Conservation (phyloP, 64 coral and sea anemone genomes). For the Exaiptasia diaphana region DNA sequence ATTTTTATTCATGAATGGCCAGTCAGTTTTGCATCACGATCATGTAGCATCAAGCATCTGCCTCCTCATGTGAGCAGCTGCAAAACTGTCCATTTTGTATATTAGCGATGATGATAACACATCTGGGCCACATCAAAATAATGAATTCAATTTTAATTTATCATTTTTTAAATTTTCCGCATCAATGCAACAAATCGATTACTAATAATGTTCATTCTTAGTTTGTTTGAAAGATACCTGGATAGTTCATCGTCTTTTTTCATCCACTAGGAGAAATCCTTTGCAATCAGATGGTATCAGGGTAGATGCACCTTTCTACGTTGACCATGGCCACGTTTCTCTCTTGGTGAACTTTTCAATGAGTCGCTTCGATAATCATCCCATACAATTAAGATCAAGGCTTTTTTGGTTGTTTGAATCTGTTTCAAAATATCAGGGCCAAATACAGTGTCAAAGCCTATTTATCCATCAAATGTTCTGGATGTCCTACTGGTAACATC, state of each 20-base stretch:
- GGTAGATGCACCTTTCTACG: constrained; percentile 1
- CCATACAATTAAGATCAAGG: constrained; percentile 35
- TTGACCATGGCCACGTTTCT: constrained; percentile 34
- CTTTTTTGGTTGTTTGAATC: not conserved
- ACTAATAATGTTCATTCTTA: not conserved
- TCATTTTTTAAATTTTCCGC: not conserved
- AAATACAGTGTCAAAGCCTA: constrained; percentile 7
- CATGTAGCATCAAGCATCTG: constrained; percentile 26
- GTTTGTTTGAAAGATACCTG: not conserved
- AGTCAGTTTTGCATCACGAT: not conserved
- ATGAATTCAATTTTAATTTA: not conserved
- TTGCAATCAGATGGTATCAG: constrained; percentile 31
- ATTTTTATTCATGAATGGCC: constrained; percentile 14
- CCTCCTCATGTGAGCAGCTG: constrained; percentile 30
- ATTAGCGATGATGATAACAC: constrained; percentile 4
- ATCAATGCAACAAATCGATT: not conserved
- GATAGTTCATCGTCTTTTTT: constrained; percentile 42
- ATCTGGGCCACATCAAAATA: not conserved
- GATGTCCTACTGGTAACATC: constrained; percentile 1
- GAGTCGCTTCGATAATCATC: constrained; percentile 16
- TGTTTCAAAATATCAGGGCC: constrained; percentile 14
- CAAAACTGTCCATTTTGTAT: not conserved
- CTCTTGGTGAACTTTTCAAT: constrained; percentile 10
- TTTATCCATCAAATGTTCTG: constrained; percentile 34
- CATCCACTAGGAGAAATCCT: constrained; percentile 14